A percentile compares a stretch with the other conserved stretches of the same genome.
phyloP scores from a whole-genome alignment of 2,113 vertebrate species.

The Zosterops japonicus region DNA sequence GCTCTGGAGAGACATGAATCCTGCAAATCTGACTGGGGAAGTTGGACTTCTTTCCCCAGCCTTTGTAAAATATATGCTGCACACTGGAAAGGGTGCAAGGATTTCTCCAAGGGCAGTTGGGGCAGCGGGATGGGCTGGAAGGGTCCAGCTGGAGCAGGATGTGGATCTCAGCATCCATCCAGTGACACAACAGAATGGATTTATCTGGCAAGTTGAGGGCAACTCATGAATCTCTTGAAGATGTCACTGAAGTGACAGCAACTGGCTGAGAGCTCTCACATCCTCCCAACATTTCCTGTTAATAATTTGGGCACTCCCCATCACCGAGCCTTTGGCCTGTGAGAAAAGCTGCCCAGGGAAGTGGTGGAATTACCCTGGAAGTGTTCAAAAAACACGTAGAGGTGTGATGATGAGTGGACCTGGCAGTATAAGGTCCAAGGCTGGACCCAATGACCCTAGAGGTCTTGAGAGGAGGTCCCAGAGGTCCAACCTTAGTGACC shows the following conservation, averaged over 20 bases:
- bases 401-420: neutral
- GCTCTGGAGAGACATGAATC: neutral
- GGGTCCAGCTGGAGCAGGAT: neutral
- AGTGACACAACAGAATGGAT: fast-evolving
- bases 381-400: neutral
- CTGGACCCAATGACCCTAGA: neutral
- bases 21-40: neutral
- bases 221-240: neutral
- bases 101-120: fast-evolving
- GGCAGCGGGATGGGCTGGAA: neutral
- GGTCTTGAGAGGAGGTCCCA: neutral
- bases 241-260: neutral
- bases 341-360: neutral
- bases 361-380: neutral
- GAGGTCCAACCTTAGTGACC: neutral
- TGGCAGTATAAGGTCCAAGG: neutral
- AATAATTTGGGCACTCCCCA: neutral
- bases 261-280: neutral
- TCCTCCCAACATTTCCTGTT: neutral
- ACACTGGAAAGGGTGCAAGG: neutral
- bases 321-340: neutral
- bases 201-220: neutral
- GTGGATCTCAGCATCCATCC: neutral
- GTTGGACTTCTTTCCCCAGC: neutral
- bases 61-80: neutral